These are phyloP conservation scores for Urophycis tenuis DNA, from an alignment of 2,797 vertebrate species.

Conservation along the genomic window DNA sequence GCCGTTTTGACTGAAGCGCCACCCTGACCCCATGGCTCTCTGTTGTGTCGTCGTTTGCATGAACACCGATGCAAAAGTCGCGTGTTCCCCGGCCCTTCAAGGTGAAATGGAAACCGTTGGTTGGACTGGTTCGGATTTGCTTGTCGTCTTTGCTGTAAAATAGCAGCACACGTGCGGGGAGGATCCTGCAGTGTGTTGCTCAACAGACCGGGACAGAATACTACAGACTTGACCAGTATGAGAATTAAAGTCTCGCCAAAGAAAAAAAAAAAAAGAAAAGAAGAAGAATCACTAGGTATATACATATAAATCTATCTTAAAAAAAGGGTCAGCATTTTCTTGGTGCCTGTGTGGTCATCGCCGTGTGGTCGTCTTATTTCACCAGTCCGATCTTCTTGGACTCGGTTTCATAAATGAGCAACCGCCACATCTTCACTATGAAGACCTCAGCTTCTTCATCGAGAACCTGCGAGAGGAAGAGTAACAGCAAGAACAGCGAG, in stretches of 20 bases:
- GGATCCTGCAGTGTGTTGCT: constrained; percentile 35
- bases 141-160: constrained; percentile 7
- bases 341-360: constrained; percentile 17
- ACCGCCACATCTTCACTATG: constrained; percentile 99
- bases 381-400: constrained; percentile 99
- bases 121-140: constrained; percentile 1
- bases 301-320: constrained; percentile 1
- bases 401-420: constrained; percentile 99
- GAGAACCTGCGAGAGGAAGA: constrained; percentile 74
- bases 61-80: constrained; percentile 13
- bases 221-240: constrained; percentile 15
- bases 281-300: constrained; percentile 4
- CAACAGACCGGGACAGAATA: constrained; percentile 28
- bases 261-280: too few species aligned
- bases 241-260: constrained; percentile 36
- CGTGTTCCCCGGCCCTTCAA: background rate
- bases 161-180: constrained; percentile 37
- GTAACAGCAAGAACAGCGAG: background rate
- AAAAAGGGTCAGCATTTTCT: constrained; percentile 23
- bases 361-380: constrained; percentile 73
- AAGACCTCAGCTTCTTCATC: constrained; percentile 99
- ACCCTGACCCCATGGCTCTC: constrained; percentile 12
- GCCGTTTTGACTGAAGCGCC: constrained; percentile 4
- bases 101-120: background rate
- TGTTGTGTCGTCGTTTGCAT: constrained; percentile 9